Evolutionary conservation across 2,797 vertebrate species (phyloP).

Genomic region (Ataeniobius toweri): DNA sequence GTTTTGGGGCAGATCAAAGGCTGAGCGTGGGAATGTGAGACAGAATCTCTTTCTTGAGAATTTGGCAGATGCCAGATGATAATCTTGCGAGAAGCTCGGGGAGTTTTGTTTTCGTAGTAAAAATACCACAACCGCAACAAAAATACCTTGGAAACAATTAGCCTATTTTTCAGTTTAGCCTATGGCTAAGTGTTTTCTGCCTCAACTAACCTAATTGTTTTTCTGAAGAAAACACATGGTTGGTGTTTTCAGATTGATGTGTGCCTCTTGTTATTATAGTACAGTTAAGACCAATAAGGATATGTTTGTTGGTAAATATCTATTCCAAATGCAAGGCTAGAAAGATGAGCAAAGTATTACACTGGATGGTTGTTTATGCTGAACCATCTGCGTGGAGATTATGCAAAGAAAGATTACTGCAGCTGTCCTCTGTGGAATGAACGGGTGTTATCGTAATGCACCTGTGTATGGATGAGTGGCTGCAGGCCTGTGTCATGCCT

Average conservation of each 20-base stretch:
- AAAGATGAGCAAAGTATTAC: not conserved
- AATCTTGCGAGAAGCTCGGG: not conserved
- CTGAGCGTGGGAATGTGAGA: not conserved
- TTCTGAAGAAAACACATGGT: no score
- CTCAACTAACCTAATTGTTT: no score
- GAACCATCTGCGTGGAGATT: constrained; percentile 17
- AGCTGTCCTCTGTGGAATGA: not conserved
- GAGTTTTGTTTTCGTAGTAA: not conserved
- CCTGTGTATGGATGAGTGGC: constrained; percentile 21
- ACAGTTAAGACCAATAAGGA: no score
- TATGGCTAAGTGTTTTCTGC: not conserved
- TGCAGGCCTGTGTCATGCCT: constrained; percentile 3
- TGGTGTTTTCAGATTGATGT: no score
- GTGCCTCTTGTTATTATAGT: no score
- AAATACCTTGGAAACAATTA: not conserved
- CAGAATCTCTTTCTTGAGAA: not conserved
- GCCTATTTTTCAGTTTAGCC: not conserved
- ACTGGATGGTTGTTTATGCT: constrained; percentile 12
- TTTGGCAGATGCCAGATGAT: not conserved
- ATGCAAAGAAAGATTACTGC: constrained; percentile 26
- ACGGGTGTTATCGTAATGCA: not conserved
- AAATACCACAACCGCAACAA: not conserved
- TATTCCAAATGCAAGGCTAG: not conserved
- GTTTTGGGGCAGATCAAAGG: not conserved
- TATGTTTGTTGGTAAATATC: no score